Base-by-base conservation (phyloP, 2,797 vertebrate genomes). In the Aplochiton taeniatus region DNA sequence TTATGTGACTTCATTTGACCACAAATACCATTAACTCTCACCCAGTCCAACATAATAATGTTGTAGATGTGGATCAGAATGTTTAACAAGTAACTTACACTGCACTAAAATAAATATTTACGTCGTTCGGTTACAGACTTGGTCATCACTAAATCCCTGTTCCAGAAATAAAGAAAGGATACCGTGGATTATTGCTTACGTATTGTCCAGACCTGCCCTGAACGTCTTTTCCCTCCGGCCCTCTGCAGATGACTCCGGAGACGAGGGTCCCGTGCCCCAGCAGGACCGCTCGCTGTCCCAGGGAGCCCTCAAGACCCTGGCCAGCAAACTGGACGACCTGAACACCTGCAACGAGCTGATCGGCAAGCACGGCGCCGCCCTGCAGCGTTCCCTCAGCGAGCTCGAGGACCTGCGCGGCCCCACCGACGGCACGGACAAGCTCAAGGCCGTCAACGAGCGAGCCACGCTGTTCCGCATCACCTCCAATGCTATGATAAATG, bases 401-500 rank as follows among this genome's bases (percentile, higher is more conserved):
- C 92, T 98, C 42, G 97, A 98, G 75, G 92, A 90, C 69, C 92
- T 98, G 60, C 93, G 91, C 6, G 85, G 93, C 61, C 90, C 94
- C 0, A 48, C 80, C 0, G 95, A 98, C 68, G 92, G 92, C 47
- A 83, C 92, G 0, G 96, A 99, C 86, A 95, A 92, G 89, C 93
- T 98, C 79, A 98, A 98, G 83, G 89, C 90, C 0, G 94, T 96
- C 63, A 97, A 95, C 0, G 97, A 98, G 80, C 89, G 96, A 13
- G 97, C 96, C 83, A 96, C 96, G 12, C 96, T 98, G 74, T 97
- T 99, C 89, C 93, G 96, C 71, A 98, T 98, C 91, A 98, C 97
- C 61, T 96, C 96, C 78, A 99, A 99, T 96, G 97, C 97, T 93
- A 98, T 98, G 96, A 95, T 99, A 92, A 98, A 98, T 72, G 96